Evolutionary conservation across 2,888 invertebrate species (phyloP), one percentile per base, ranked within the genome.

Genomic region (Eupithecia inturbata): DNA sequence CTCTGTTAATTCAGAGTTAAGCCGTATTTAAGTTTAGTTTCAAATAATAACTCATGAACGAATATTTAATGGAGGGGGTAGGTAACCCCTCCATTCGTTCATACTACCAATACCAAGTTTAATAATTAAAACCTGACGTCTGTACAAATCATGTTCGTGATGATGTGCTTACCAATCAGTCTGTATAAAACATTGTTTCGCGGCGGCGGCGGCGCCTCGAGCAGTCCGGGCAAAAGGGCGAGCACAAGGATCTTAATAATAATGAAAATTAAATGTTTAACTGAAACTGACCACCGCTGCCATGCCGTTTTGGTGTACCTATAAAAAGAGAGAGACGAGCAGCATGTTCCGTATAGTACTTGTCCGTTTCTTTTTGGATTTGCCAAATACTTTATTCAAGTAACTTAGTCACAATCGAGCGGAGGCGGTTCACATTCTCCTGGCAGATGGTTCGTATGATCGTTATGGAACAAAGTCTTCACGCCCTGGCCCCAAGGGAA

Each of bases 401-500:
- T n/a, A 64, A 31, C 28, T 85, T 78, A 91, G 74, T 93, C 92
- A 79, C 92, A 92, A 1, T 89, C 89, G 3, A 85, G 75, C 1
- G 84, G 86, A 6, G 91, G 89, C 33, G 88, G 86, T 72, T 80
- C 83, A 81, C 93, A 93, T 77, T 93, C 92, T 12, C 89, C 91
- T 0, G 92, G 92, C 67, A 91, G 78, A 75, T 87, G 93, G 86
- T 98, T 98, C 49, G 90, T 85, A 69, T 96, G 95, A 10, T 96
- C 96, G 88, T 98, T 98, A 94, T 98, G 98, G 95, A 98, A 97
- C 28, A 98, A 91, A n/a, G 96, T 94, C 85, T 96, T 95, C 81
- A 96, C 96, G 60, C 98, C 98, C 85, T 97, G 97, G 68, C 98
- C 97, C 98, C 98, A 99, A n/a, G 98, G 98, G 91, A 97, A 98